A percentile compares a stretch with the other conserved stretches of the same genome.
These are phyloP conservation scores for Scaptomyza tumidula DNA, from an alignment of 2,888 invertebrate genomes.

Conservation along the genomic window DNA sequence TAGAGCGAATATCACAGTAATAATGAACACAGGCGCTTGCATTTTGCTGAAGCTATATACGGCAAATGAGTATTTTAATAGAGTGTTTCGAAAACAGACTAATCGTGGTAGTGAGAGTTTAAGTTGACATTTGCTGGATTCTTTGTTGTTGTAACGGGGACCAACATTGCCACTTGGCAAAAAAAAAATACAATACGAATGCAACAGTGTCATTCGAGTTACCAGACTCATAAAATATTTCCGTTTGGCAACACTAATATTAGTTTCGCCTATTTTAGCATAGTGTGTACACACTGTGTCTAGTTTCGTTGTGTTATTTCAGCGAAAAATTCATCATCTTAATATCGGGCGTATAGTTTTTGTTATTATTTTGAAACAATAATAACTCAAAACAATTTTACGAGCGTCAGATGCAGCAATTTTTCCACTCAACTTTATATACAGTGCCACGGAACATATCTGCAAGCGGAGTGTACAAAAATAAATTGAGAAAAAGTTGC, in stretches of 20 bases:
- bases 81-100: background rate
- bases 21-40: conserved; percentile 40
- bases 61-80: conserved; percentile 19
- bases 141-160: conserved; percentile 29
- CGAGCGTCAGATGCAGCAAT: conserved; percentile 36
- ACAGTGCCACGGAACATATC: conserved; percentile 29
- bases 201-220: conserved; percentile 24
- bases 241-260: conserved; percentile 31
- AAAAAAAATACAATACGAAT: conserved; percentile 5
- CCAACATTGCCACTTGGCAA: conserved; percentile 26
- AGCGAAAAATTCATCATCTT: conserved; percentile 64
- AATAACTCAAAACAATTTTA: conserved; percentile 45
- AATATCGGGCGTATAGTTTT: conserved; percentile 51
- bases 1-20: conserved; percentile 65
- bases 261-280: conserved; percentile 25
- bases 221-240: conserved; percentile 2
- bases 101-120: conserved; percentile 28
- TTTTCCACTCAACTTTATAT: conserved; percentile 30
- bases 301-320: conserved; percentile 56
- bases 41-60: conserved; percentile 26
- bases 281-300: conserved; percentile 54
- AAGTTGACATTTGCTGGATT: conserved; percentile 4
- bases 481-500: conserved; percentile 43
- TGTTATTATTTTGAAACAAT: conserved; percentile 55
- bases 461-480: conserved; percentile 35